These are phyloP conservation scores for Clamator glandarius DNA, from an alignment of 2,797 vertebrate genomes.

Conservation along the genomic window DNA sequence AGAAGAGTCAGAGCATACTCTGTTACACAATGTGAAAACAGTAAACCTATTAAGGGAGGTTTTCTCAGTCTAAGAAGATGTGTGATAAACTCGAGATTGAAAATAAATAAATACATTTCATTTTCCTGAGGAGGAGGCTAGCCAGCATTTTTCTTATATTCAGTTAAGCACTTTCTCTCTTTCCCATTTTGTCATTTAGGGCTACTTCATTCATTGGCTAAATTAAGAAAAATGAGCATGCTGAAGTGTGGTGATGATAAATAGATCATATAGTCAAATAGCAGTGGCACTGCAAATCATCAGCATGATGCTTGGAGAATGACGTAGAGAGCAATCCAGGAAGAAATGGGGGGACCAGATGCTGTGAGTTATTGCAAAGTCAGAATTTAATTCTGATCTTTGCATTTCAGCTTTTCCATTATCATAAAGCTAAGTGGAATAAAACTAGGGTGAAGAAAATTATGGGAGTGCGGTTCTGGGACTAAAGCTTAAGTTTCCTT, in stretches of 20 bases:
- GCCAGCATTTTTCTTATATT: neutral
- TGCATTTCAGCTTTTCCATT: neutral
- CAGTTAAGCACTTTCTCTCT: neutral
- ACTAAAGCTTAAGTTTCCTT: neutral
- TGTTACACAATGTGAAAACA: neutral
- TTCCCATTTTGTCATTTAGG: neutral
- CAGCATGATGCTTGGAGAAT: neutral
- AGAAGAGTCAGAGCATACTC: constrained; percentile 19
- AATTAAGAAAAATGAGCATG: neutral
- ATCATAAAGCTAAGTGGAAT: neutral
- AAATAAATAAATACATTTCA: neutral
- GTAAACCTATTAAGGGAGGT: neutral
- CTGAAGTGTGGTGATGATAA: neutral
- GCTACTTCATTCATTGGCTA: neutral
- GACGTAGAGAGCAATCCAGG: neutral
- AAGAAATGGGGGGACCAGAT: neutral
- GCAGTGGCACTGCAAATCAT: neutral
- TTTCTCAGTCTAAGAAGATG: constrained; percentile 9
- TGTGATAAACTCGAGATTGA: neutral
- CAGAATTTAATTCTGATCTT: neutral
- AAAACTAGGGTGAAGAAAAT: neutral
- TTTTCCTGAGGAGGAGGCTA: neutral
- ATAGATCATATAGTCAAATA: neutral
- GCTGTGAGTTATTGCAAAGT: neutral
- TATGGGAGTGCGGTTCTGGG: neutral